phyloP scores from a whole-genome alignment of 2,113 vertebrate genomes.

The Eudyptes chrysolophus region DNA sequence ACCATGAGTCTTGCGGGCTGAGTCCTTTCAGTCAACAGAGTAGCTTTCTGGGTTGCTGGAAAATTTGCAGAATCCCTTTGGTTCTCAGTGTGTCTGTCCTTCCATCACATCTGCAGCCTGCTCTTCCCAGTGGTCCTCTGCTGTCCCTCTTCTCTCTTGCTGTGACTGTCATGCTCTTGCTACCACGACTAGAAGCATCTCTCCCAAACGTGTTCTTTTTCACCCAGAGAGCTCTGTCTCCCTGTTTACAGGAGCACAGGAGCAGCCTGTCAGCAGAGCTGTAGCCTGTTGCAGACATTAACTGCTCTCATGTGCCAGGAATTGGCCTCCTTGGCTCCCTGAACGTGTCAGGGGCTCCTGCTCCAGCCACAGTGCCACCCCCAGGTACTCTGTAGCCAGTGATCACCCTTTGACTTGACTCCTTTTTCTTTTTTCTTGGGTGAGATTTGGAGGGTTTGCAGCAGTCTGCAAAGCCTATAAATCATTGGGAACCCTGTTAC shows the following conservation, averaged over 20 bases:
- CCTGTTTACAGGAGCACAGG: neutral
- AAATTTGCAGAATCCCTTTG: neutral
- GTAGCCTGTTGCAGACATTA: neutral
- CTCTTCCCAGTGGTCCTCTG: neutral
- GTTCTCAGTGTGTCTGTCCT: neutral
- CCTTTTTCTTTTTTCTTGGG: neutral
- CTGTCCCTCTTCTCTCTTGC: neutral
- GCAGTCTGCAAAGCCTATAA: neutral
- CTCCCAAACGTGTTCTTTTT: accelerated
- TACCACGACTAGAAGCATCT: neutral
- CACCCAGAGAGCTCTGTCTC: neutral
- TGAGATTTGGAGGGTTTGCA: neutral
- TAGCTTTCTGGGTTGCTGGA: neutral
- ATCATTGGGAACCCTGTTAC: neutral
- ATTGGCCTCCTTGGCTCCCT: neutral
- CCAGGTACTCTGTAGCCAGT: neutral
- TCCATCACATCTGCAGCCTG: neutral
- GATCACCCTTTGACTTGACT: neutral
- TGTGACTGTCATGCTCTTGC: neutral
- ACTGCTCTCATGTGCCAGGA: neutral
- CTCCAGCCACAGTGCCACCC: neutral
- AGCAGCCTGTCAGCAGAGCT: neutral
- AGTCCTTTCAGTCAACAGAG: neutral
- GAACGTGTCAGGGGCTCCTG: neutral
- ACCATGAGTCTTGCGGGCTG: accelerated